A percentile compares a stretch with the other conserved stretches of the same genome.
phyloP scores from a whole-genome alignment of 2,888 invertebrate genomes.

The Caenorhabditis macrosperma region DNA sequence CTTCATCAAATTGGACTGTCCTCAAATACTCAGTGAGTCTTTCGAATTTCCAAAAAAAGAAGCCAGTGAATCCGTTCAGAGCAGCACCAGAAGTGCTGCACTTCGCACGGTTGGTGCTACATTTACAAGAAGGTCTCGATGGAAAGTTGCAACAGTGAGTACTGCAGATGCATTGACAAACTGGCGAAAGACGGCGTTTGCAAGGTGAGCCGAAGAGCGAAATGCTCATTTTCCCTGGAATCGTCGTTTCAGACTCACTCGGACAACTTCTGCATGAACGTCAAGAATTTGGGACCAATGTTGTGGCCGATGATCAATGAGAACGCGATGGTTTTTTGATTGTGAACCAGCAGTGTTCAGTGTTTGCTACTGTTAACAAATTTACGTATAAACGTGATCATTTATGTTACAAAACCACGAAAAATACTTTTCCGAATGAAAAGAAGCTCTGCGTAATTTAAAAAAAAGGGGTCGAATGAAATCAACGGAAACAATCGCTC shows the following conservation, averaged over 20 bases:
- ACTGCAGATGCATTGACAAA: constrained; percentile 43
- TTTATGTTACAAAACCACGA: no score
- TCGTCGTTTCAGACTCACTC: constrained; percentile 41
- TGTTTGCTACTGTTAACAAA: neutral
- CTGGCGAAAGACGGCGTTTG: constrained; percentile 47
- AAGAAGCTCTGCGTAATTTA: no score
- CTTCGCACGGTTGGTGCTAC: constrained; percentile 54
- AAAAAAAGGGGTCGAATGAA: no score
- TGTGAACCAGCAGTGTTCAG: no score
- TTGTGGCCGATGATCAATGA: constrained; percentile 50
- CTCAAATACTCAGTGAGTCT: constrained; percentile 34
- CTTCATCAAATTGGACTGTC: constrained; percentile 52
- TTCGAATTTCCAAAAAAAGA: neutral
- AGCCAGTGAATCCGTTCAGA: constrained; percentile 7
- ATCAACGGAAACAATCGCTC: no score
- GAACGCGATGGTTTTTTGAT: constrained; percentile 44
- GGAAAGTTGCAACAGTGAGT: constrained; percentile 53
- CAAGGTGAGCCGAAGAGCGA: constrained; percentile 40
- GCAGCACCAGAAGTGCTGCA: constrained; percentile 50
- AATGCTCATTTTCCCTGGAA: no score
- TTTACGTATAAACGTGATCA: no score
- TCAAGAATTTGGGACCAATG: constrained; percentile 49
- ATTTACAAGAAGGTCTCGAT: constrained; percentile 42
- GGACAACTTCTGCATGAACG: constrained; percentile 57
- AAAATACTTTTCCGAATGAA: no score